Evolutionary conservation across 92 coral and sea anemone genomes (phyloP).

Genomic region (Micromussa lordhowensis): DNA sequence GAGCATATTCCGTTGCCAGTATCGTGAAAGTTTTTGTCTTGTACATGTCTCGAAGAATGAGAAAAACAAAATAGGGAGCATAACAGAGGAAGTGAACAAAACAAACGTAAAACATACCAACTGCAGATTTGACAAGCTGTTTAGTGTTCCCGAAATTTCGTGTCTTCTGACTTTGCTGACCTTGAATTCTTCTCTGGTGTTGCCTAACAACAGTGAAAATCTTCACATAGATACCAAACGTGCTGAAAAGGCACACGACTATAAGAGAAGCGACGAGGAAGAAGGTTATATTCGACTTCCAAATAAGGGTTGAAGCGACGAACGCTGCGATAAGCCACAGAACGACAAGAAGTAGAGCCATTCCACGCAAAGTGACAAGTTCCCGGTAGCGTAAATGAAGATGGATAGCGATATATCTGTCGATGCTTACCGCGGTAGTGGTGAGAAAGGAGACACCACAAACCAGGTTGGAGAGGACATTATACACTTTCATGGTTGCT

Average conservation of each 20-base stretch:
- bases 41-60: conserved; percentile 33
- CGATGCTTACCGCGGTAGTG: conserved; percentile 2
- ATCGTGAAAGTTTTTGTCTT: not conserved
- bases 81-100: conserved; percentile 13
- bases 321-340: not conserved
- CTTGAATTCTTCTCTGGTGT: not conserved
- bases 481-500: conserved; percentile 1
- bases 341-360: not conserved
- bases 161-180: not conserved
- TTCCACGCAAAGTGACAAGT: conserved; percentile 6
- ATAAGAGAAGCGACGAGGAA: not conserved
- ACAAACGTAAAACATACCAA: conserved; percentile 22
- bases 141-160: not conserved
- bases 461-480: conserved; percentile 13
- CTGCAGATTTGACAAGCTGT: not conserved
- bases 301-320: not conserved
- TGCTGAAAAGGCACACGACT: not conserved
- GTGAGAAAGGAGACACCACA: not conserved
- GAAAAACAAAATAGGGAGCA: conserved; percentile 25
- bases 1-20: conserved; percentile 19
- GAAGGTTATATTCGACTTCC: not conserved
- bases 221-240: not conserved
- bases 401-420: conserved; percentile 9
- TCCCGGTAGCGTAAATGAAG: conserved; percentile 12
- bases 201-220: not conserved